Evolutionary conservation across 2,888 invertebrate species (phyloP).

Genomic region (Epiblema foenella): DNA sequence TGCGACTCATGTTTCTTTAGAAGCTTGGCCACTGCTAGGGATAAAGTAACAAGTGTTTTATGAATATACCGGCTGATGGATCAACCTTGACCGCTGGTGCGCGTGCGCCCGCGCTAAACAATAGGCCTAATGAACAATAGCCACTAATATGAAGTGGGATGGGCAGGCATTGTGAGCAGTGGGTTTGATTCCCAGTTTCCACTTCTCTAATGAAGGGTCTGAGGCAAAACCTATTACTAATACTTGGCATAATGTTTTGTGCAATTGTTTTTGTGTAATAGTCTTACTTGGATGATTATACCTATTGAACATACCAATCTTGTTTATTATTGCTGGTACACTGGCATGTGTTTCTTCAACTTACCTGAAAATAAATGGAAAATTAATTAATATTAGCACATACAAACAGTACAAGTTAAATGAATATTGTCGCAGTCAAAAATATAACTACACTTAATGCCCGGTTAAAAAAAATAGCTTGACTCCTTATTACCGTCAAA

Average conservation of each 20-base stretch:
- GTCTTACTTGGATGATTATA: neutral
- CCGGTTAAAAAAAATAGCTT: too few relatives aligned
- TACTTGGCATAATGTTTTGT: neutral
- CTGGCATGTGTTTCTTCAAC: neutral
- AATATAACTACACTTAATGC: neutral
- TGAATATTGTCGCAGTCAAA: neutral
- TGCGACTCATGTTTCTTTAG: too few relatives aligned
- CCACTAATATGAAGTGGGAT: slow-evolving; percentile 19
- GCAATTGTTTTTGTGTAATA: slow-evolving; percentile 6
- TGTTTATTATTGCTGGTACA: neutral
- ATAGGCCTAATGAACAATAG: slow-evolving; percentile 26
- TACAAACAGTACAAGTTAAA: too few relatives aligned
- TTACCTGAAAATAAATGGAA: slow-evolving; percentile 18
- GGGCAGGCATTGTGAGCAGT: slow-evolving; percentile 14
- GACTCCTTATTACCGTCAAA: too few relatives aligned
- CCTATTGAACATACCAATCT: neutral
- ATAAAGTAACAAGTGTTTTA: neutral
- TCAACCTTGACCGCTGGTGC: slow-evolving; percentile 17
- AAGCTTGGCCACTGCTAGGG: neutral
- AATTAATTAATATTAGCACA: neutral
- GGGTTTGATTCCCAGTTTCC: slow-evolving; percentile 19
- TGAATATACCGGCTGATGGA: slow-evolving; percentile 3
- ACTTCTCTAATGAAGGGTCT: slow-evolving; percentile 22
- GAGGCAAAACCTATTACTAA: slow-evolving; percentile 11
- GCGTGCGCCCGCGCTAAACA: slow-evolving; percentile 8